Conservation (phyloP, 2,113 vertebrate species). For the Oostethus manadensis region DNA sequence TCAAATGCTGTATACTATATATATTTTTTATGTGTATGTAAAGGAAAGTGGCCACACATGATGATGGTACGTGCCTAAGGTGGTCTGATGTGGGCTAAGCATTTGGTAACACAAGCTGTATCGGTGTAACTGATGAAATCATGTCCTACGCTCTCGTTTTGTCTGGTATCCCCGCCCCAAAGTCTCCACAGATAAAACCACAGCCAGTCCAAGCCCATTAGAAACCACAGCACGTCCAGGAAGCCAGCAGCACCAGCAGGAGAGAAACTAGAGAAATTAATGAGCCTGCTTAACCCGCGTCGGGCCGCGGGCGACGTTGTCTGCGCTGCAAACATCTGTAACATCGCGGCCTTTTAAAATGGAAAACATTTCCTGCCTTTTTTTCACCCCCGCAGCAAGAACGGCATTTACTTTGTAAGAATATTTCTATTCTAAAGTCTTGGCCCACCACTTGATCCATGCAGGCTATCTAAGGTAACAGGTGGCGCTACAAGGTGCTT, state of each 20-base stretch:
- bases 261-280: slow-evolving; percentile 55
- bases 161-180: too few relatives aligned
- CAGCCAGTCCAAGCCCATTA: slow-evolving; percentile 36
- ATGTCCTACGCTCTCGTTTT: too few relatives aligned
- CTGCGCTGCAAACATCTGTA: slow-evolving; percentile 20
- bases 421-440: slow-evolving; percentile 7
- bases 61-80: too few relatives aligned
- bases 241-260: slow-evolving; percentile 36
- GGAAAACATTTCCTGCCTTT: slow-evolving; percentile 25
- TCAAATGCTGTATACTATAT: too few relatives aligned
- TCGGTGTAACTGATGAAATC: too few relatives aligned
- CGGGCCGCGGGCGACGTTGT: slow-evolving; percentile 33
- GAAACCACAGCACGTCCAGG: slow-evolving; percentile 49
- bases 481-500: too few relatives aligned
- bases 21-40: too few relatives aligned
- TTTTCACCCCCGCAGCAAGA: background rate
- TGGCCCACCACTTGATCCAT: background rate
- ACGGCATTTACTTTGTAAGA: background rate
- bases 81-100: too few relatives aligned
- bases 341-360: slow-evolving; percentile 26
- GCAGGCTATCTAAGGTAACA: too few relatives aligned
- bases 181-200: background rate
- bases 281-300: slow-evolving; percentile 59
- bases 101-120: too few relatives aligned
- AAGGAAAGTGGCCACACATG: too few relatives aligned